Evolutionary conservation across 2,888 invertebrate species (phyloP).

Genomic region (Mythimna loreyi): DNA sequence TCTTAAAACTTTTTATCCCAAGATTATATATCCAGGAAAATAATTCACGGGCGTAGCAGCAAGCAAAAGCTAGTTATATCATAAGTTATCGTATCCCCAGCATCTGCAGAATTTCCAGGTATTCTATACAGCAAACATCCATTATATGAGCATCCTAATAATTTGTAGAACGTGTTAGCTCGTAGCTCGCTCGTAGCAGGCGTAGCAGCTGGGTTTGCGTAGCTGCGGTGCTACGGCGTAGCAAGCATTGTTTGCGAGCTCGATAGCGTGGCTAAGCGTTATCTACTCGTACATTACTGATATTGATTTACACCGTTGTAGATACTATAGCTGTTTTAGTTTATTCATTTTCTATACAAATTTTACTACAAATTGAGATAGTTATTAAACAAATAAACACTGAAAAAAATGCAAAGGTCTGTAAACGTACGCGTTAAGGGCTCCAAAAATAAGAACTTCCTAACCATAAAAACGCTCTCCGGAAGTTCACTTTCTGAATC

Average conservation of each 20-base stretch:
- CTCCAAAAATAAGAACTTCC: too few relatives aligned
- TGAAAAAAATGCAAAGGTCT: too few relatives aligned
- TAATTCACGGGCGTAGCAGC: neutral
- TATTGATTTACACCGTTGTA: slow-evolving; percentile 14
- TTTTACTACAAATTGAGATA: too few relatives aligned
- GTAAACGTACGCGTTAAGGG: too few relatives aligned
- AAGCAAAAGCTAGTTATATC: neutral
- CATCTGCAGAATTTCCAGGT: neutral
- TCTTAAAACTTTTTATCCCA: too few relatives aligned
- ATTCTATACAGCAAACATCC: slow-evolving; percentile 13
- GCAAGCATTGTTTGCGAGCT: slow-evolving; percentile 41
- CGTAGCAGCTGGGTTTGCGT: slow-evolving; percentile 55
- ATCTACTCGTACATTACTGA: neutral
- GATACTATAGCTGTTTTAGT: neutral
- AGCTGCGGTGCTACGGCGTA: slow-evolving; percentile 54
- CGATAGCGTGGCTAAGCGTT: slow-evolving; percentile 16
- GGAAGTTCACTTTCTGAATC: too few relatives aligned
- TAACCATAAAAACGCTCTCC: too few relatives aligned
- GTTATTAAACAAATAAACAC: too few relatives aligned
- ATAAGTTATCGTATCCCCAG: neutral
- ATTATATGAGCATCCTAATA: slow-evolving; percentile 34
- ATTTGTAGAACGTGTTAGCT: slow-evolving; percentile 43
- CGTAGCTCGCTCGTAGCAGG: slow-evolving; percentile 38
- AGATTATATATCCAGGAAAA: too few relatives aligned
- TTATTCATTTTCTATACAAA: neutral